Base-by-base conservation (phyloP, 2,113 vertebrate genomes). In the Sylvilagus bachmani region DNA sequence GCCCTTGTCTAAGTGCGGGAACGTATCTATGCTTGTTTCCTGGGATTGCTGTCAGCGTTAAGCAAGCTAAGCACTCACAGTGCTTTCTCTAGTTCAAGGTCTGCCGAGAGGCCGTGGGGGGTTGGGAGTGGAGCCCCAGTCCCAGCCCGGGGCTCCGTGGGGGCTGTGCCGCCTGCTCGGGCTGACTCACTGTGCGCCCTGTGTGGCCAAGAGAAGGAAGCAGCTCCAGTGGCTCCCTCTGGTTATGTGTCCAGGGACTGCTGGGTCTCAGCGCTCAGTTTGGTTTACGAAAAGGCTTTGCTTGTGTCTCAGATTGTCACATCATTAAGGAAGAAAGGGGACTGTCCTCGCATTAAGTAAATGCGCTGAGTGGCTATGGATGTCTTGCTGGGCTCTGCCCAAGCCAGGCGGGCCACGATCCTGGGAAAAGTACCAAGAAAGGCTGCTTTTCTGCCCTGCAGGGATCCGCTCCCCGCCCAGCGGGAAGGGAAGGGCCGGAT, bases 141-240 rank as follows among this genome's bases (percentile, higher is more conserved):
- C 0, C 4, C 24, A 5, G 24, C 1, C 27, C 38, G 17, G 55
- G 29, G 27, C 0, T 1, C 27, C 19, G 14, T 0, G 1, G 17
- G 75, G 8, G 19, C 21, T 5, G 0, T 14, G 14, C 13, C 27
- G 19, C 3, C 10, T 24, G 58, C 69, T 61, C 38, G 0, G 0
- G 1, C 13, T 1, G 90, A 79, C 64, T 14, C 13, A 25, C 27
- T 21, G 6, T 0, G 27, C 5, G 8, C 10, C 10, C 64, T 5
- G 0, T 22, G 64, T 11, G 44, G 31, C 27, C 10, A 10, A 4
- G 61, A 25, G 58, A 62, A 38, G 44, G 70, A 51, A 90, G 67
- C 66, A 75, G 36, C n/a, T 51, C 58, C 24, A 73, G 29, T 14
- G 44, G 12, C 29, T 79, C 49, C 44, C 44, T 44, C 53, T 3